A percentile compares a stretch with the other conserved stretches of the same genome.
These are phyloP conservation scores for Rhinophrynus dorsalis DNA, from an alignment of 2,797 vertebrate genomes.

Conservation along the genomic window DNA sequence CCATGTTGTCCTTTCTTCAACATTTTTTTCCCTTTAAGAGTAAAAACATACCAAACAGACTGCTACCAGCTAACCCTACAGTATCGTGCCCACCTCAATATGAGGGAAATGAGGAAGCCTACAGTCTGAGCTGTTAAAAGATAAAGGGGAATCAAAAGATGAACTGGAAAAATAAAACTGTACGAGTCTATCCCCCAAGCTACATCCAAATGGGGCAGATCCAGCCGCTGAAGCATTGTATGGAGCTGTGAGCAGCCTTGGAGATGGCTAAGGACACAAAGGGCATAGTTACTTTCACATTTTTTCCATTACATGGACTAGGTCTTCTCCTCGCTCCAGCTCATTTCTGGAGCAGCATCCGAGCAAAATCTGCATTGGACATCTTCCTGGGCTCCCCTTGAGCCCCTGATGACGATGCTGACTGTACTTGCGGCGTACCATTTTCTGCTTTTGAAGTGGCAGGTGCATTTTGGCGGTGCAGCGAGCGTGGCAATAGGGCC, in stretches of 20 bases:
- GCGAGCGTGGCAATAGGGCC: constrained; percentile 84
- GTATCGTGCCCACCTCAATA: constrained; percentile 42
- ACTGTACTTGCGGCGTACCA: constrained; percentile 69
- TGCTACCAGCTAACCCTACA: constrained; percentile 19
- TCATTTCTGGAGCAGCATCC: constrained; percentile 92
- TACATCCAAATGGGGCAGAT: background rate
- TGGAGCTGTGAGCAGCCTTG: background rate
- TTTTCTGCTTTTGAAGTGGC: constrained; percentile 77
- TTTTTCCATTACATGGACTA: constrained; percentile 34
- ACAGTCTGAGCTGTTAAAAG: constrained; percentile 56
- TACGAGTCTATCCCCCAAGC: background rate
- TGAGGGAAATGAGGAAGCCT: constrained; percentile 44
- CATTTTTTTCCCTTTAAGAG: background rate
- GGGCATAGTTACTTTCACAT: constrained; percentile 74
- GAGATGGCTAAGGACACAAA: constrained; percentile 72
- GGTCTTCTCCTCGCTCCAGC: background rate
- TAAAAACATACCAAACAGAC: constrained; percentile 39
- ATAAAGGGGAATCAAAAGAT: constrained; percentile 54
- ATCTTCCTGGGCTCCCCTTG: constrained; percentile 73
- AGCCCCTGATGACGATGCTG: constrained; percentile 9
- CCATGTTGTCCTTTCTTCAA: constrained; percentile 2
- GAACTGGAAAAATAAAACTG: constrained; percentile 52
- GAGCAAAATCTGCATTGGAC: constrained; percentile 97
- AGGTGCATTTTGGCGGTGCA: constrained; percentile 75
- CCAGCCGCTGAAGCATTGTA: background rate